These are phyloP conservation scores for Hipposideros larvatus DNA, from an alignment of 2,797 vertebrate species.

Conservation along the genomic window DNA sequence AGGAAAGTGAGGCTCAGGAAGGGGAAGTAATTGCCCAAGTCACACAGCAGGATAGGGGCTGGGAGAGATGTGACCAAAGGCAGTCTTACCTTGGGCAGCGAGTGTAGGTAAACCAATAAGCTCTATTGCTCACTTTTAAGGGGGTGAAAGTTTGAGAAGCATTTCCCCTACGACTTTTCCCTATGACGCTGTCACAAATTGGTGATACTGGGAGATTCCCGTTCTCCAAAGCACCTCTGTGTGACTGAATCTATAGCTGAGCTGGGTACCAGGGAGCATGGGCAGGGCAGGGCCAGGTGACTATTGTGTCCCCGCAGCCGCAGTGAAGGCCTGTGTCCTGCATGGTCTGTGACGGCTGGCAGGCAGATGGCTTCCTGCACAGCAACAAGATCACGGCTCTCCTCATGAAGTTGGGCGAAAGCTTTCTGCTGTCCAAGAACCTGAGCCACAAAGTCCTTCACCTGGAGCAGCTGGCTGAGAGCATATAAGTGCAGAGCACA, in stretches of 20 bases:
- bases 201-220: accelerated
- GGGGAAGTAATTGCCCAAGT: no score
- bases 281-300: not conserved
- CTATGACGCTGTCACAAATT: accelerated
- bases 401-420: constrained; percentile 97
- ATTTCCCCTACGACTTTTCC: not conserved
- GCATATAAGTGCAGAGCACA: constrained; percentile 87
- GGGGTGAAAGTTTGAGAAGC: not conserved
- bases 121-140: not conserved
- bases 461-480: no score
- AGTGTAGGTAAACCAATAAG: not conserved
- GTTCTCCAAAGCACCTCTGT: not conserved
- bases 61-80: not conserved
- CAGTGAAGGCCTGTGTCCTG: constrained; percentile 96
- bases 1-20: not conserved
- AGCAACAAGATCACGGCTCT: constrained; percentile 98
- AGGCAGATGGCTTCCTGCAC: constrained; percentile 93
- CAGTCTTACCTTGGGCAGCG: not conserved
- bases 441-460: constrained; percentile 86
- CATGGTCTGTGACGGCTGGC: constrained; percentile 95
- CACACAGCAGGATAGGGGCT: not conserved
- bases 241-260: not conserved
- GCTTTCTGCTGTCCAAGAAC: constrained; percentile 94
- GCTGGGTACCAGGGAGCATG: not conserved
- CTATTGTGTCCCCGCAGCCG: constrained; percentile 88